A percentile compares a stretch with the other conserved stretches of the same genome.
These are phyloP conservation scores for Coreoperca whiteheadi DNA, from an alignment of 2,113 vertebrate species.

Conservation along the genomic window DNA sequence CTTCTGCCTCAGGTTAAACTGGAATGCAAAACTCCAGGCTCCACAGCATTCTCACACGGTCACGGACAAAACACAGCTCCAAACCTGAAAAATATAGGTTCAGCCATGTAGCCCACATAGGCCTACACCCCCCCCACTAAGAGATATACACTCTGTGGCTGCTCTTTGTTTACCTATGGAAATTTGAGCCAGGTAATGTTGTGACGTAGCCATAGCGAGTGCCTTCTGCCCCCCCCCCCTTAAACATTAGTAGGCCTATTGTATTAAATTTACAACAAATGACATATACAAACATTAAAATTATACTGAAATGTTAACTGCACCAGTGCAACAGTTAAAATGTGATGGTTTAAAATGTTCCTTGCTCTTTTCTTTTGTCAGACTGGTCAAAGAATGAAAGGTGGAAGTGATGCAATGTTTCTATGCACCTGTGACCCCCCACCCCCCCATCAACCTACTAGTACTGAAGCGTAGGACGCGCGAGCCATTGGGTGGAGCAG, in stretches of 20 bases:
- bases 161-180: slow-evolving; percentile 77
- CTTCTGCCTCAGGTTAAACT: slow-evolving; percentile 32
- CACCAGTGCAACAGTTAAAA: not conserved
- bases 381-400: slow-evolving; percentile 37
- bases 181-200: slow-evolving; percentile 73
- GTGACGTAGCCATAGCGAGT: slow-evolving; percentile 51
- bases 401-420: slow-evolving; percentile 78
- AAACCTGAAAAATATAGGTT: not conserved
- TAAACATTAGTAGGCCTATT: not conserved
- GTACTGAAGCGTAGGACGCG: slow-evolving; percentile 47
- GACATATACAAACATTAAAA: not conserved
- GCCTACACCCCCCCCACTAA: slow-evolving; percentile 21
- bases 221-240: slow-evolving; percentile 18
- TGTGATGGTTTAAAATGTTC: not conserved
- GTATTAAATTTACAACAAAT: not conserved
- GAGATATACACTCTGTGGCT: not conserved
- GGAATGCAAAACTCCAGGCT: slow-evolving; percentile 19
- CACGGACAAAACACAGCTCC: slow-evolving; percentile 2
- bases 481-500: slow-evolving; percentile 80
- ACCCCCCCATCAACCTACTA: slow-evolving; percentile 36
- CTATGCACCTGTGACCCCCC: slow-evolving; percentile 80
- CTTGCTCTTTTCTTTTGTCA: not conserved
- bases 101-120: not conserved
- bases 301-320: not conserved
- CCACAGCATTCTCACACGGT: not conserved